Base-by-base conservation (phyloP, 1,140 invertebrate species). In the Drosophila ogumai region DNA sequence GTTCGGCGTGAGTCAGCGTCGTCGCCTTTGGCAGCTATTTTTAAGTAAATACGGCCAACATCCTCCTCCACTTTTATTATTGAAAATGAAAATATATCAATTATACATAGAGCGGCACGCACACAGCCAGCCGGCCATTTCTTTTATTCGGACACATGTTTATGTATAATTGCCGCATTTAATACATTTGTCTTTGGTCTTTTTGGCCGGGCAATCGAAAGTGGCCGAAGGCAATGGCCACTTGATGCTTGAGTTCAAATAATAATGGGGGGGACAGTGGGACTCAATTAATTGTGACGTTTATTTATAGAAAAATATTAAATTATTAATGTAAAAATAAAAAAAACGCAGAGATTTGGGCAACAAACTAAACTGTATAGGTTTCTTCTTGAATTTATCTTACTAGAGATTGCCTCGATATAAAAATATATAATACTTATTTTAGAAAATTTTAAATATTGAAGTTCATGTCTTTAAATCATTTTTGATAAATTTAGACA, bases 21-120 rank as follows among this genome's bases (percentile, higher is more conserved):
- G 68, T 60, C 64, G 71, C 69, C 31, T 59, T 63, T 80, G 60
- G 56, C 55, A 72, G 65, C 85, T 88, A 88, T 88, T 88, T 88
- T 84, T 88, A 79, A 87, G 77, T 79, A 54, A 72, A 79, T 79
- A 68, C 72, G 52, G 52, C 41, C 66, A 67, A 78, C 75, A 68
- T 77, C 64, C 74, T 77, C 64, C 74, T 58, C 72, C 54, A 79
- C 44, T 79, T 79, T 79, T 78, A 78, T 78, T 79, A 77, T 66
- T 43, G 57, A 54, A 61, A 76, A 79, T 63, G 67, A 64, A 65
- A 79, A 81, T 54, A 79, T 81, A 47, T 65, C 32, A 71, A 78
- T 75, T 56, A 58, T 54, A 67, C 22, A 69, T 59, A 60, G 52
- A 38, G 38, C 28, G n/a, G 41, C 54, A 63, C 17, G 22, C 49